These are phyloP conservation scores for Nasonia giraulti DNA, from an alignment of 1,140 invertebrate genomes.

Conservation along the genomic window DNA sequence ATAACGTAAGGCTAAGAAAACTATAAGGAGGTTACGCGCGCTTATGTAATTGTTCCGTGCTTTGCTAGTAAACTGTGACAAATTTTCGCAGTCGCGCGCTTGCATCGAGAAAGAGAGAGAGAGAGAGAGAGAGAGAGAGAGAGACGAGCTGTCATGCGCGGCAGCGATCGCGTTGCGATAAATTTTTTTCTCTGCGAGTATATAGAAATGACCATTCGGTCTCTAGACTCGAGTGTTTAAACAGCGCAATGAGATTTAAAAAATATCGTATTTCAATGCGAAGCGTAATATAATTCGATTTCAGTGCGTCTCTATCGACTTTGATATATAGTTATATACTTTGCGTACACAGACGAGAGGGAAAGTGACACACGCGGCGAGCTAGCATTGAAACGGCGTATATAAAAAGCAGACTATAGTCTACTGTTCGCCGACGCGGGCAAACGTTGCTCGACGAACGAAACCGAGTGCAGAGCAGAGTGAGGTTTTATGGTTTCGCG, in stretches of 20 bases:
- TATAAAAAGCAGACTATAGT: too few relatives aligned
- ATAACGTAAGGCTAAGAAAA: background rate
- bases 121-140: too few relatives aligned
- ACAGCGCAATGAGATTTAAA: background rate
- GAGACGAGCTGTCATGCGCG: background rate
- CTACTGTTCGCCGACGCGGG: too few relatives aligned
- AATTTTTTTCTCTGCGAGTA: background rate
- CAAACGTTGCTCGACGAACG: too few relatives aligned
- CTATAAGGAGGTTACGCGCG: conserved; percentile 6
- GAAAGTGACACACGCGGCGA: too few relatives aligned
- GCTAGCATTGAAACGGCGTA: too few relatives aligned
- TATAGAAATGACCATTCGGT: too few relatives aligned
- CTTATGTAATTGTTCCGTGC: conserved; percentile 23
- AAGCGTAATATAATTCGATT: background rate
- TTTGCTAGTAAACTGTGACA: conserved; percentile 7
- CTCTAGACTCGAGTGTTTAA: background rate
- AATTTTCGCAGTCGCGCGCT: conserved; percentile 11
- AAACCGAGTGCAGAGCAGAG: too few relatives aligned
- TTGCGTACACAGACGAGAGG: too few relatives aligned
- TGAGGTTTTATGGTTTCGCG: too few relatives aligned
- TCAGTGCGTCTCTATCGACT: background rate
- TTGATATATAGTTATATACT: too few relatives aligned
- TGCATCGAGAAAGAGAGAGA: background rate
- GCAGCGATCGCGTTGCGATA: background rate
- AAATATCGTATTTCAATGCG: too few relatives aligned